Evolutionary conservation across 37 sponge, comb jelly and placozoan species (phyloP).

Genomic region (Eunapius fragilis): DNA sequence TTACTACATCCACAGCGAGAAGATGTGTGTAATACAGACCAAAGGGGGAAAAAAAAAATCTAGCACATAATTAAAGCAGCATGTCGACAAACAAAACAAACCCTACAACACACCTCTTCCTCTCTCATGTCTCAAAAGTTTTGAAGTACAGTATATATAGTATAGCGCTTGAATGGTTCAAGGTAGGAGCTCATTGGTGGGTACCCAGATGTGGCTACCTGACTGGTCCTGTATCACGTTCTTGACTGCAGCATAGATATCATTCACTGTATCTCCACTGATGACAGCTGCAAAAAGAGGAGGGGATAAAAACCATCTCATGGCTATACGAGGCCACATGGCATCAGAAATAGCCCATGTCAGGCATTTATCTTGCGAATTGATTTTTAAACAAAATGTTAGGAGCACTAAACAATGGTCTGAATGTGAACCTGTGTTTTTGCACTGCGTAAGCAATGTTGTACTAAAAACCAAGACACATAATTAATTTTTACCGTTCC

Average conservation of each 20-base stretch:
- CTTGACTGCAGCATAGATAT: constrained; percentile 87
- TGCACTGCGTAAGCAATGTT: too few relatives aligned
- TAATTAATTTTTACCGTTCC: too few relatives aligned
- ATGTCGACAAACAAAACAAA: neutral
- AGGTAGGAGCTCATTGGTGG: constrained; percentile 49
- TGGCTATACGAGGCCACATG: too few relatives aligned
- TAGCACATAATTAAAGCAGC: neutral
- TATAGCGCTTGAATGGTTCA: neutral
- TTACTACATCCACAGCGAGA: neutral
- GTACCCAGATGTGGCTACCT: constrained; percentile 85
- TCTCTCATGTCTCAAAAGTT: neutral
- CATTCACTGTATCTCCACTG: constrained; percentile 71
- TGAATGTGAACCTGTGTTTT: too few relatives aligned
- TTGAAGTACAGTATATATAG: neutral
- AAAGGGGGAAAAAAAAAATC: neutral
- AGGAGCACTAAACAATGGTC: too few relatives aligned
- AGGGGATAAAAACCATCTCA: too few relatives aligned
- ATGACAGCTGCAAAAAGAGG: constrained; percentile 60
- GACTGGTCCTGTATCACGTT: constrained; percentile 87
- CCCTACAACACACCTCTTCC: neutral
- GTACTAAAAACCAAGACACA: too few relatives aligned
- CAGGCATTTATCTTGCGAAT: too few relatives aligned
- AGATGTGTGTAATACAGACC: neutral
- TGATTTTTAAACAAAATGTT: too few relatives aligned
- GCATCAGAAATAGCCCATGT: too few relatives aligned